Conservation (phyloP, 2,797 vertebrate genomes). For the Siniperca obscura region DNA sequence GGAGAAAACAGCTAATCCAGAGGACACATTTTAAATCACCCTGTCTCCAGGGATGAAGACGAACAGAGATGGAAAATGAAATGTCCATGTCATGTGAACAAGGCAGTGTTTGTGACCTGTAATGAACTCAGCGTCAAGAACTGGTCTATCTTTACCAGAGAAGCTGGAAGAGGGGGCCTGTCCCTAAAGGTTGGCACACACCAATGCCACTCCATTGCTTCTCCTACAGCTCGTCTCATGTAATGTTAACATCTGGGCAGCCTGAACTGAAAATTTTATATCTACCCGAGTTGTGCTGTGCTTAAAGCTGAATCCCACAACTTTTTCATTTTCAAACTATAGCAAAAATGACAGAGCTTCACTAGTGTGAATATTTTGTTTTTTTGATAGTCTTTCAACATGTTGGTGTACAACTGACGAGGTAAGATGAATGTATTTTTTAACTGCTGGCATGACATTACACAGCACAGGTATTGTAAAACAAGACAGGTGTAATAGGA, state of each 20-base stretch:
- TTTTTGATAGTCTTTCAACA: not conserved
- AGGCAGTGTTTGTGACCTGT: constrained; percentile 41
- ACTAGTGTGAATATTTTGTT: not conserved
- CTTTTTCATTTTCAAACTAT: not conserved
- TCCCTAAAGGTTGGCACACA: constrained; percentile 36
- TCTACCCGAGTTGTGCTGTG: not conserved
- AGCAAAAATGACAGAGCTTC: not conserved
- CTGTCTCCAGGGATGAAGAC: constrained; percentile 24
- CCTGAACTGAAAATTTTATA: constrained; percentile 29
- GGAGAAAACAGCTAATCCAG: constrained; percentile 55
- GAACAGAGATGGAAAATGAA: constrained; percentile 41
- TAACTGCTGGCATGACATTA: not conserved
- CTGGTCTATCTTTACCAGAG: constrained; percentile 7
- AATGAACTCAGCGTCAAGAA: constrained; percentile 33
- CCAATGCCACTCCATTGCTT: not conserved
- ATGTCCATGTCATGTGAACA: constrained; percentile 40
- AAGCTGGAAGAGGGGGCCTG: not conserved
- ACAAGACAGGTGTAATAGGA: not conserved
- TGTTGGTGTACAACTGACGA: not conserved
- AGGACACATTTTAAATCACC: constrained; percentile 55
- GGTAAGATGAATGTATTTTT: not conserved
- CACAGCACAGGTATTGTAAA: too few relatives aligned
- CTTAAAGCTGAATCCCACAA: constrained; percentile 30
- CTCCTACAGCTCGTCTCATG: constrained; percentile 22
- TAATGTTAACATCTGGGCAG: constrained; percentile 47